These are phyloP conservation scores for Mythimna lalbum DNA, from an alignment of 2,888 invertebrate genomes.

Conservation along the genomic window DNA sequence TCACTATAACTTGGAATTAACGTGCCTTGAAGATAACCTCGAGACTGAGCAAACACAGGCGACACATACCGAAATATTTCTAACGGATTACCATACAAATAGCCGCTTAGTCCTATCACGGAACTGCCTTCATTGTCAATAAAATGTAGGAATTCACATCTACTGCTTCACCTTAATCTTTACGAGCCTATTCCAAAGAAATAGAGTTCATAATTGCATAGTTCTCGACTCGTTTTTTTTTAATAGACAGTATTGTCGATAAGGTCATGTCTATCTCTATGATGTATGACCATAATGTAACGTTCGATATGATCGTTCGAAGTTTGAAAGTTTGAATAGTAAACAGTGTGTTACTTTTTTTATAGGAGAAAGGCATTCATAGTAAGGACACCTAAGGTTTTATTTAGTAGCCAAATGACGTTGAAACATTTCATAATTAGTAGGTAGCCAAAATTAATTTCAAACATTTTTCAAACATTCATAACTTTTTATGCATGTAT, in stretches of 20 bases:
- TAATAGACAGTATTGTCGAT: slow-evolving; percentile 38
- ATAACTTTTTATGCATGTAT: too few species aligned
- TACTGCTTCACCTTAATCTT: slow-evolving; percentile 27
- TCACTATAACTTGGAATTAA: slow-evolving; percentile 12
- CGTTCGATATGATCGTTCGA: slow-evolving; percentile 44
- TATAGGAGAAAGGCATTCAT: neutral
- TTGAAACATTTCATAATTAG: neutral
- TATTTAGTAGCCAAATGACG: neutral
- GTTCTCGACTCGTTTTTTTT: slow-evolving; percentile 3
- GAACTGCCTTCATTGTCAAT: slow-evolving; percentile 52
- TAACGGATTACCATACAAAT: slow-evolving; percentile 55
- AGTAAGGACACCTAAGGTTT: neutral
- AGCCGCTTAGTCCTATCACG: slow-evolving; percentile 39
- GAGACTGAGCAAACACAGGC: slow-evolving; percentile 42
- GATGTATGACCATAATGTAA: slow-evolving; percentile 46
- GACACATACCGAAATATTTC: slow-evolving; percentile 49
- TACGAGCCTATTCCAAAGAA: neutral
- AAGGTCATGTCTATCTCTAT: slow-evolving; percentile 53
- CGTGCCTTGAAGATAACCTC: slow-evolving; percentile 44
- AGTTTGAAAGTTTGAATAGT: slow-evolving; percentile 36
- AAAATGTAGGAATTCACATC: slow-evolving; percentile 35
- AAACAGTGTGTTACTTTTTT: slow-evolving; percentile 27
- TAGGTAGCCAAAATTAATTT: too few species aligned
- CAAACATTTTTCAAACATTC: too few species aligned
- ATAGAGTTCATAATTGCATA: slow-evolving; percentile 34